Evolutionary conservation across 2,113 vertebrate genomes (phyloP), one percentile per base, ranked within the genome.

Genomic region (Labeo catla): DNA sequence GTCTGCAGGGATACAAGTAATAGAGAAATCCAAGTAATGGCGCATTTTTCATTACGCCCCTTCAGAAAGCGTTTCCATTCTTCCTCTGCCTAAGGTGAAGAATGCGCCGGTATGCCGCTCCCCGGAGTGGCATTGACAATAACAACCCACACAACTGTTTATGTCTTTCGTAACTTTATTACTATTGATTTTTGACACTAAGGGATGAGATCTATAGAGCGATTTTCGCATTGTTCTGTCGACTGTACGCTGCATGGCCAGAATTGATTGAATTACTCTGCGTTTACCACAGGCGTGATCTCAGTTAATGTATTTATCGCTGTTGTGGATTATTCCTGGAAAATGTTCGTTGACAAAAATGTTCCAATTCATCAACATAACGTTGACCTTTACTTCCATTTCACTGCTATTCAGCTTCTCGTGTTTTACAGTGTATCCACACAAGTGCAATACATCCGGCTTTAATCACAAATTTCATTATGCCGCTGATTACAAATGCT

Each of bases 131-230:
- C 88, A 90, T 79, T 70, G 84, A 80, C 90, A 88, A 80, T 74
- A 87, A 81, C 72, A 84, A 68, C 89, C 28, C 87, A 83, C 63
- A 88, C 86, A 81, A 89, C 87, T 87, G 81, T 91, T 92, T 84
- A 86, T 85, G 73, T 86, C 83, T 74, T 80, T 86, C 63, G 39
- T 89, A 91, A 93, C 88, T 92, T 90, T 89, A 92, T 91, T 91
- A 82, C 52, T 77, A 93, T 93, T 74, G 91, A 94, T 92, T 88
- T 82, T 57, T 70, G 76, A 88, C 76, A 91, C 89, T 86, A 76
- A 86, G 87, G 76, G 84, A 90, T 86, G 50, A 87, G 76, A 88
- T 91, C 88, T 78, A 84, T 66, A 84, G 83, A 92, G 89, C 90
- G 85, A 77, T 73, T 80, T 72, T 84, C 59, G 8, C 76, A 23